Conservation (phyloP, 1,140 invertebrate genomes). For the Aphelinus certus region DNA sequence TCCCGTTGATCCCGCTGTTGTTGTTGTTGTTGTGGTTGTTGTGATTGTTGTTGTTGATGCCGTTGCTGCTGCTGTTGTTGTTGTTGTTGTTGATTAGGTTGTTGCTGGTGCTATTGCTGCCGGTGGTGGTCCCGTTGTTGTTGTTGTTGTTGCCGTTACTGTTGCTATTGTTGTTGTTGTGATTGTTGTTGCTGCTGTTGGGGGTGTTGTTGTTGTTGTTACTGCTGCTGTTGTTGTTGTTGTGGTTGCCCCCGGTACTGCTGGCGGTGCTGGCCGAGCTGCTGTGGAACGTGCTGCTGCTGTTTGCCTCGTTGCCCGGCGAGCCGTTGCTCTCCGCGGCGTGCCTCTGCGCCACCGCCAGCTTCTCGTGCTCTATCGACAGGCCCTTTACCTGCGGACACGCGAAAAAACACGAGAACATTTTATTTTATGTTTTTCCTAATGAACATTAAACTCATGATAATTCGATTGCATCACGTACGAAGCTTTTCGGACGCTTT, state of each 20-base stretch:
- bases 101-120: background rate
- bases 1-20: background rate
- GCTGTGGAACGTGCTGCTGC: slow-evolving; percentile 31
- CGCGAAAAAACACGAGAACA: background rate
- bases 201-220: no score
- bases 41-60: background rate
- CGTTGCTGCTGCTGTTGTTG: background rate
- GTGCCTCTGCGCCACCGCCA: slow-evolving; percentile 75
- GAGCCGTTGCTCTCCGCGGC: slow-evolving; percentile 60
- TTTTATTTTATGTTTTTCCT: background rate
- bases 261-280: slow-evolving; percentile 52
- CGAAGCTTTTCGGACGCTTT: no score
- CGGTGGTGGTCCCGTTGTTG: slow-evolving; percentile 16
- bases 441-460: no score
- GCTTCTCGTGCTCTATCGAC: slow-evolving; percentile 80
- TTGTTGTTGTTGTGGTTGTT: background rate
- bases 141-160: slow-evolving; percentile 16
- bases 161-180: slow-evolving; percentile 8
- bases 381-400: slow-evolving; percentile 76
- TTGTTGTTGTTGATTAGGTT: background rate
- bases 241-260: slow-evolving; percentile 44
- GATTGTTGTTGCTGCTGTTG: background rate
- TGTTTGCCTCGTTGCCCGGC: slow-evolving; percentile 44
- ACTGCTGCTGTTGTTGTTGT: background rate
- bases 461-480: no score